Evolutionary conservation across 35 echinoderm and acorn worm species (phyloP), one percentile per base, ranked within the genome.

Genomic region (Stichopus chloronotus): DNA sequence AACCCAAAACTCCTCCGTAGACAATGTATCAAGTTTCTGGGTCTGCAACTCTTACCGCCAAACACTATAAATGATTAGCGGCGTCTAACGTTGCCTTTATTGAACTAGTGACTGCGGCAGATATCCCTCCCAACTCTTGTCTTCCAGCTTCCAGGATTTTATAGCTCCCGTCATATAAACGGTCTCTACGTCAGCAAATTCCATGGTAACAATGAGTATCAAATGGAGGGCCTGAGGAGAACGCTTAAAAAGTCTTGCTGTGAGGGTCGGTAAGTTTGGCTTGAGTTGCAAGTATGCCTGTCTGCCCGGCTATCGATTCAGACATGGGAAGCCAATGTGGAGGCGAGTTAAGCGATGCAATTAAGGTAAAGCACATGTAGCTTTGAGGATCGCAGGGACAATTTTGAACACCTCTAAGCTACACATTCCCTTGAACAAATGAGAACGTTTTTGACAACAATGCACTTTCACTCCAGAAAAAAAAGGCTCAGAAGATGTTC

Each of bases 131-230:
- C 30, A 43, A 43, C 61, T 65, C 61, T 8, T 65, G 61, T 19
- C 19, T 19, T 65, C 61, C 30, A 43, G 30, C 30, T 43, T 43
- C 30, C 30, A 43, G 30, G 61, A 24, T 52, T 79, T 22, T 79
- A 79, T 53, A 81, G 24, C 78, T 81, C 78, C 14, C 5, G 78
- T 81, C 24, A 23, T 53, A 25, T 53, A 14, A 53, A 25, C 25
- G 13, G 78, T 81, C 10, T 11, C 10, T 53, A 81, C 78, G 78
- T 81, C 78, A 81, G 24, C 22, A 13, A 43, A 9, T 14, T 12
- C 78, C 78, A 81, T 81, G 78, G 78, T 52, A 25, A 81, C 25
- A 23, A 79, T 43, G 25, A 81, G 78, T 81, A 81, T 81, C 78
- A 53, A 52, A 81, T 81, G 78, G 43, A 81, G 78, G 21, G 78